phyloP scores from a whole-genome alignment of 2,888 invertebrate genomes.

The Oasisia sp. region DNA sequence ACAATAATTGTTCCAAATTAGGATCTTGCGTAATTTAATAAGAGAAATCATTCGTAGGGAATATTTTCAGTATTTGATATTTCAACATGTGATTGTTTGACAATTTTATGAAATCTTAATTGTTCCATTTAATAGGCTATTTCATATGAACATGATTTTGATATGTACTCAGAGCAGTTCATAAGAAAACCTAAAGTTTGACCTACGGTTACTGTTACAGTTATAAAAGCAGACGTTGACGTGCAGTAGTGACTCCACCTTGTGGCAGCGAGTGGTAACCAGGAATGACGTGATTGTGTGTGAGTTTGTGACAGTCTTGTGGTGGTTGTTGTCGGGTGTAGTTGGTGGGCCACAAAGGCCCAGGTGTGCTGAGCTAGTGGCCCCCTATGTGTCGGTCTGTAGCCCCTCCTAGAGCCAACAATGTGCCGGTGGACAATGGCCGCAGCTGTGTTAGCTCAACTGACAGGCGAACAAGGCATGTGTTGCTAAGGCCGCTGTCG shows the following conservation, averaged over 20 bases:
- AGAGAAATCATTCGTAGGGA: neutral
- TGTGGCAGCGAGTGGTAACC: neutral
- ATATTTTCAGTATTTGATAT: neutral
- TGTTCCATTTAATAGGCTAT: neutral
- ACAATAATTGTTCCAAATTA: neutral
- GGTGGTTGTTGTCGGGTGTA: neutral
- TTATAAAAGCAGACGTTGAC: neutral
- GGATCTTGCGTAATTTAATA: neutral
- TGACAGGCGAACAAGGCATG: neutral
- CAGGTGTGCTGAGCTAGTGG: neutral
- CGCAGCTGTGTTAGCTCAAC: conserved; percentile 1
- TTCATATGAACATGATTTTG: neutral
- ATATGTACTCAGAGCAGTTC: neutral
- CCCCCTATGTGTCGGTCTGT: neutral
- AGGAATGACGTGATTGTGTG: neutral
- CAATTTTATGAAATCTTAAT: neutral
- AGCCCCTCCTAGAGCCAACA: neutral
- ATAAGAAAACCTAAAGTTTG: neutral
- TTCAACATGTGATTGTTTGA: neutral
- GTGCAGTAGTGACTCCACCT: neutral
- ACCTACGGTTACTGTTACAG: neutral
- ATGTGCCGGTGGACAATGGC: neutral
- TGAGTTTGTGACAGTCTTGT: neutral
- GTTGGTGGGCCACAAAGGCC: neutral
- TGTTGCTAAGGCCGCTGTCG: neutral